Evolutionary conservation across 1,140 invertebrate species (phyloP).

Genomic region (Stratiolaelaps scimitus): DNA sequence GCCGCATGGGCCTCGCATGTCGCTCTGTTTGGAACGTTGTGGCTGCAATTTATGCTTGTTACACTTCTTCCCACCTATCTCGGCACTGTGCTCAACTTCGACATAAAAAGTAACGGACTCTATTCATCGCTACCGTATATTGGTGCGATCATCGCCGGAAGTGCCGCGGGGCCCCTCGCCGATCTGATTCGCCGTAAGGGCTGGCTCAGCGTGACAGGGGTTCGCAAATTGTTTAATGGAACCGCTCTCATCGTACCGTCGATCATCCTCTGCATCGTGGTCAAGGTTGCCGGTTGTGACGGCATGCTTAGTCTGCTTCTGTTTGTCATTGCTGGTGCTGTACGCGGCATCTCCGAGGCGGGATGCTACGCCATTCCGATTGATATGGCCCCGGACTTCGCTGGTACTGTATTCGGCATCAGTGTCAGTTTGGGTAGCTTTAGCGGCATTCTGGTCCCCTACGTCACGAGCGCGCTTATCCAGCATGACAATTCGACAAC

Average conservation of each 20-base stretch:
- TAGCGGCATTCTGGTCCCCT: neutral
- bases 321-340: constrained; percentile 33
- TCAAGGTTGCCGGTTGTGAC: constrained; percentile 32
- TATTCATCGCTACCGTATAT: neutral
- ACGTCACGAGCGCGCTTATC: neutral
- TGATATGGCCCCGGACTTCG: constrained; percentile 36
- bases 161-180: constrained; percentile 21
- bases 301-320: constrained; percentile 29
- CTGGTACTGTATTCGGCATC: constrained; percentile 30
- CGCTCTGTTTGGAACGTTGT: constrained; percentile 3
- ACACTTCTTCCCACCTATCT: constrained; percentile 21
- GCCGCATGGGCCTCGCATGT: neutral
- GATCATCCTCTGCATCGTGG: constrained; percentile 32
- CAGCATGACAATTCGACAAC: neutral
- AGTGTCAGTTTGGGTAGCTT: neutral
- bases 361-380: constrained; percentile 35
- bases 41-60: constrained; percentile 24
- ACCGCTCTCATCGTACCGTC: neutral
- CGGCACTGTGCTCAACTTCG: constrained; percentile 29
- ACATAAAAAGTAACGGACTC: constrained; percentile 16
- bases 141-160: constrained; percentile 31
- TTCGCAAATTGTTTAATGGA: constrained; percentile 1
- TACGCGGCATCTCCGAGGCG: constrained; percentile 34
- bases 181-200: neutral
- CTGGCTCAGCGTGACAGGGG: neutral